phyloP scores from a whole-genome alignment of 2,888 invertebrate genomes.

The Phalangium opilio region DNA sequence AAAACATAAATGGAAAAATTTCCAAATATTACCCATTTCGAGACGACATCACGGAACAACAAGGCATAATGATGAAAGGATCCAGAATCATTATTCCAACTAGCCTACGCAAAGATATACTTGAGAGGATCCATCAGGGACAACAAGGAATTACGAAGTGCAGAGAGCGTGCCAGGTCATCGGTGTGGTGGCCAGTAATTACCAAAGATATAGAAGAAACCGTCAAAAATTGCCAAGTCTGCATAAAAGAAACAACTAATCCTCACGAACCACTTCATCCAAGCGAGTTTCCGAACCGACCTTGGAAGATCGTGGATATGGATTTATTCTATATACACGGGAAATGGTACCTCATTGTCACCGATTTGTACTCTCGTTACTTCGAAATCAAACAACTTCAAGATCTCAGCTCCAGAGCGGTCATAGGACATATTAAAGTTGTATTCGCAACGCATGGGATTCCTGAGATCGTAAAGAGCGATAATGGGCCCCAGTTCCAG shows the following conservation, averaged over 20 bases:
- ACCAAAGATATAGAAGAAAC: not conserved
- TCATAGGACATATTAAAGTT: conserved; percentile 5
- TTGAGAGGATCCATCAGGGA: conserved; percentile 1
- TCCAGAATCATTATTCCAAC: not conserved
- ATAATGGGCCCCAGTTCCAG: conserved; percentile 3
- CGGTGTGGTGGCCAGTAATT: conserved; percentile 4
- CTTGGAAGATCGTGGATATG: conserved; percentile 3
- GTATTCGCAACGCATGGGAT: too few species aligned
- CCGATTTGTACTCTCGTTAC: conserved; percentile 5
- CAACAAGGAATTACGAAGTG: conserved; percentile 4
- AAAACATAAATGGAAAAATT: too few species aligned
- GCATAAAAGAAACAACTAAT: conserved; percentile 2
- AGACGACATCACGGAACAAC: too few species aligned
- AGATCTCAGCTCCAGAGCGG: not conserved
- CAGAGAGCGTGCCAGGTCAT: conserved; percentile 4
- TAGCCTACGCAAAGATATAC: conserved; percentile 1
- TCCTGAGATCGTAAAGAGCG: not conserved
- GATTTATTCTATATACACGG: not conserved
- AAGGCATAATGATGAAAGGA: too few species aligned
- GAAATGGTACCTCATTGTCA: conserved; percentile 1
- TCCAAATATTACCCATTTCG: too few species aligned
- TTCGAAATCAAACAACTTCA: conserved; percentile 1
- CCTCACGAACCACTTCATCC: not conserved
- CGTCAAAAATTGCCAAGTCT: not conserved
- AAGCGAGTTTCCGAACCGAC: conserved; percentile 3